Evolutionary conservation across 1,140 invertebrate species (phyloP).

Genomic region (Hermatobates lingyangjiaoensis): DNA sequence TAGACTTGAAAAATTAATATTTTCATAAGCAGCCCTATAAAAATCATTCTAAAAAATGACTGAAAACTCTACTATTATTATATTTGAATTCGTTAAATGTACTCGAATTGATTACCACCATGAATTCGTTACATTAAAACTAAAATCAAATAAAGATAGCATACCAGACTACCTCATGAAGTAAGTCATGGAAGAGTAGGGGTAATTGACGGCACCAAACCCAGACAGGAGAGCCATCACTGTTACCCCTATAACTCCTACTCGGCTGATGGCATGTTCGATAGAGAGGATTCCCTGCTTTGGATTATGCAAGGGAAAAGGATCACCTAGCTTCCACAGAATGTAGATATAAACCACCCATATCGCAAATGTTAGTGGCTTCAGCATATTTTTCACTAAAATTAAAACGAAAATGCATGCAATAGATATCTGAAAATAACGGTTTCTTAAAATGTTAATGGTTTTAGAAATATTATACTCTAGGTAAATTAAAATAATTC

Average conservation of each 20-base stretch:
- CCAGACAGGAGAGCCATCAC: constrained; percentile 97
- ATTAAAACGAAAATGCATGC: constrained; percentile 1
- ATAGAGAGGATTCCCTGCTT: constrained; percentile 87
- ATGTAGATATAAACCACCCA: constrained; percentile 89
- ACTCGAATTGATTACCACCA: no score
- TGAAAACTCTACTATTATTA: no score
- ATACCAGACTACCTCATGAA: constrained; percentile 62
- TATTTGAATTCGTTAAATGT: no score
- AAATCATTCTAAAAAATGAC: no score
- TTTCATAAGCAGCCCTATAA: no score
- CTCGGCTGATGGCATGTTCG: constrained; percentile 87
- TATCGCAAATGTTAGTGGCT: constrained; percentile 57
- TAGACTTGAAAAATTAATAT: no score
- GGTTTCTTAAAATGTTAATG: no score
- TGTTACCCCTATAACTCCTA: constrained; percentile 96
- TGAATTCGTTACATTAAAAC: no score
- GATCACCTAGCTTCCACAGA: constrained; percentile 98
- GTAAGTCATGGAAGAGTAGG: constrained; percentile 96
- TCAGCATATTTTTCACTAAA: constrained; percentile 35
- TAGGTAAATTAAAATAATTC: no score
- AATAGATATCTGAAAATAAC: background rate
- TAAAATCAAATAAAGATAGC: no score
- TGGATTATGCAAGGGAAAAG: constrained; percentile 90
- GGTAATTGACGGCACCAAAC: constrained; percentile 99
- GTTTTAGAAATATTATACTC: no score